Conservation (phyloP, 2,797 vertebrate species). For the Nannoperca obscura region DNA sequence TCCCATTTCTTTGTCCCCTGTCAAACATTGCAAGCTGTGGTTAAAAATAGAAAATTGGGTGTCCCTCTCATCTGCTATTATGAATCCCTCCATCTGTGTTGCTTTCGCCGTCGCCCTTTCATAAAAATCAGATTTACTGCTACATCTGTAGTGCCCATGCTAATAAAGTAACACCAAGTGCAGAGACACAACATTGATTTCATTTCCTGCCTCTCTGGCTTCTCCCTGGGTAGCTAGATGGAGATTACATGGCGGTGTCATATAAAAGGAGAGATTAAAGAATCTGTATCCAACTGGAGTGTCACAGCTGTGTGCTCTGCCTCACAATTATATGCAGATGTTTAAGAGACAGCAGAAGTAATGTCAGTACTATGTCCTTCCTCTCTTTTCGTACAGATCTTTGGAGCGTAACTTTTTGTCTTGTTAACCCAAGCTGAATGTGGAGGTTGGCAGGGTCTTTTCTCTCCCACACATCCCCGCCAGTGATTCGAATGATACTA, state of each 20-base stretch:
- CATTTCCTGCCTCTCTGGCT: constrained; percentile 81
- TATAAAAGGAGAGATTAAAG: constrained; percentile 83
- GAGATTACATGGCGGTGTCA: constrained; percentile 79
- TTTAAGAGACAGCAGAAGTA: constrained; percentile 51
- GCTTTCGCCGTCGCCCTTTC: constrained; percentile 55
- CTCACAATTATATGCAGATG: constrained; percentile 72
- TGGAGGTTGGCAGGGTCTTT: constrained; percentile 60
- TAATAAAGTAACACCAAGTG: constrained; percentile 82
- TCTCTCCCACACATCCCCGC: constrained; percentile 41
- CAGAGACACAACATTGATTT: constrained; percentile 81
- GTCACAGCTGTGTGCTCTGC: constrained; percentile 74
- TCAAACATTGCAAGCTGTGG: constrained; percentile 46
- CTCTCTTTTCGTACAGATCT: constrained; percentile 45
- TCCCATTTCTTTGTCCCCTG: constrained; percentile 26
- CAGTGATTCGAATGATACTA: constrained; percentile 59
- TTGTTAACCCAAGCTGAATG: constrained; percentile 64
- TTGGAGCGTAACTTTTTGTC: constrained; percentile 65
- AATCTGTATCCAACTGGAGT: constrained; percentile 70
- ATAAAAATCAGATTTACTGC: constrained; percentile 83
- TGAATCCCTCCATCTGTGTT: constrained; percentile 55
- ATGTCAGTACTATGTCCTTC: constrained; percentile 31
- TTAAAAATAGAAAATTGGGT: constrained; percentile 39
- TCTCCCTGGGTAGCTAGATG: constrained; percentile 70
- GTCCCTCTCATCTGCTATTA: constrained; percentile 56
- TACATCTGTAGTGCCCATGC: constrained; percentile 80